phyloP scores from a whole-genome alignment of 1,140 invertebrate species.

The Drosophila pandora region DNA sequence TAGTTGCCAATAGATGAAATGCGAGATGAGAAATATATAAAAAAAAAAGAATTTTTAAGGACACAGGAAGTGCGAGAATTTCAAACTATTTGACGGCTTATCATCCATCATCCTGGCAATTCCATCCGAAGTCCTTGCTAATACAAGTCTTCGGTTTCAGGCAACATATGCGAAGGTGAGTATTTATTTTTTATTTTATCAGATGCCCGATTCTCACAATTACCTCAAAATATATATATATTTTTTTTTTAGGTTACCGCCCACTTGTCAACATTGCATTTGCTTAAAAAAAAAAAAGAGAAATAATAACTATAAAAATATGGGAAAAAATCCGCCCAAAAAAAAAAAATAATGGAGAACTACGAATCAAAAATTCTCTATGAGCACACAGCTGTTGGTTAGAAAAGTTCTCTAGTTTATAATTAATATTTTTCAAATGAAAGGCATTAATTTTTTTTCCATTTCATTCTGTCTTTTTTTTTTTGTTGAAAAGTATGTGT shows the following conservation, averaged over 20 bases:
- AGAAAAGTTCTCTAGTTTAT: constrained; percentile 47
- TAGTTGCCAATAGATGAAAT: constrained; percentile 68
- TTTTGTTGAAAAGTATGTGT: constrained; percentile 9
- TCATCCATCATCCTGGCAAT: constrained; percentile 58
- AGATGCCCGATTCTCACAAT: constrained; percentile 51
- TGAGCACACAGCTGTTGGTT: constrained; percentile 32
- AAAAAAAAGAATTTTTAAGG: not conserved
- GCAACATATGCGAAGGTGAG: constrained; percentile 49
- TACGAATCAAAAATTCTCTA: constrained; percentile 50
- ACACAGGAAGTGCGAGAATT: constrained; percentile 64
- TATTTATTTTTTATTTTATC: constrained; percentile 42
- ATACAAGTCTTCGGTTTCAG: constrained; percentile 67
- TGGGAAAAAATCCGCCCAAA: not conserved
- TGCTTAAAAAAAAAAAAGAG: constrained; percentile 38
- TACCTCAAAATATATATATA: constrained; percentile 26
- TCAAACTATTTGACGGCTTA: constrained; percentile 67
- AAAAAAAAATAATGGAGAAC: constrained; percentile 13
- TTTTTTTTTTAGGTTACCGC: constrained; percentile 35
- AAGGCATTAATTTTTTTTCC: constrained; percentile 66
- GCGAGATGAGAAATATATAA: constrained; percentile 40
- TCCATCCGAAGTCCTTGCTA: constrained; percentile 34
- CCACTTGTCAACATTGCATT: constrained; percentile 70
- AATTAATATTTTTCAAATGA: constrained; percentile 78
- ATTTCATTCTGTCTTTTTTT: constrained; percentile 11
- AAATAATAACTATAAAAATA: constrained; percentile 10